Evolutionary conservation across 2,113 vertebrate species (phyloP), one percentile per base, ranked within the genome.

Genomic region (Synodontis membranacea): DNA sequence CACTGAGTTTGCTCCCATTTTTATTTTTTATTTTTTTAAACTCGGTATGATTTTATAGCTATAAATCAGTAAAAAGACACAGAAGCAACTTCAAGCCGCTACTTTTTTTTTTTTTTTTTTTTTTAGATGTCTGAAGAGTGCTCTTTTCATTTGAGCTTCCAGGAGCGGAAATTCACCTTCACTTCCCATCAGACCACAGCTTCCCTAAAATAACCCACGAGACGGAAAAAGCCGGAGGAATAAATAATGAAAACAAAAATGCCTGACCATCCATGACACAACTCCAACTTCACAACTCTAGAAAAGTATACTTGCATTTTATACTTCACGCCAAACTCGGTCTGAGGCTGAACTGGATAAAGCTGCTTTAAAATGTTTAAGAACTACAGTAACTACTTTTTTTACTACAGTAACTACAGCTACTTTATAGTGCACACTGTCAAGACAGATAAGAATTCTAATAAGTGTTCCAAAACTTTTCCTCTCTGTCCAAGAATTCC

Each of bases 241-340:
- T 93, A 88, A 94, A 93, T 93, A 92, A 94, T 93, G 83, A 88
- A 93, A 92, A 91, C n/a, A 84, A 81, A 88, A 91, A 91, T 82
- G 91, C 87, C 91, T 89, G 62, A 82, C 50, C 89, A 87, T 89
- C 87, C 89, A 70, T 80, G 68, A 89, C 89, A 58, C 46, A 79
- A 54, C 62, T 82, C 76, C 17, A 70, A n/a, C n/a, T n/a, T n/a
- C n/a, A n/a, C n/a, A n/a, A n/a, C 50, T 84, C 62, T 25, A 50
- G 80, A 68, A 80, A 85, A 19, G 85, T 83, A 88, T 50, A 84
- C 68, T 66, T 4, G n/a, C 74, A 48, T 2, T 34, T 21, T n/a
- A n/a, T n/a, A n/a, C n/a, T n/a, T n/a, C n/a, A 83, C 68, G 58
- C 15, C 28, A 42, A 82, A 64, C 39, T 84, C 28, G 9, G 23